Conservation (phyloP, 2,888 invertebrate species). For the Amphipyra tragopoginis region DNA sequence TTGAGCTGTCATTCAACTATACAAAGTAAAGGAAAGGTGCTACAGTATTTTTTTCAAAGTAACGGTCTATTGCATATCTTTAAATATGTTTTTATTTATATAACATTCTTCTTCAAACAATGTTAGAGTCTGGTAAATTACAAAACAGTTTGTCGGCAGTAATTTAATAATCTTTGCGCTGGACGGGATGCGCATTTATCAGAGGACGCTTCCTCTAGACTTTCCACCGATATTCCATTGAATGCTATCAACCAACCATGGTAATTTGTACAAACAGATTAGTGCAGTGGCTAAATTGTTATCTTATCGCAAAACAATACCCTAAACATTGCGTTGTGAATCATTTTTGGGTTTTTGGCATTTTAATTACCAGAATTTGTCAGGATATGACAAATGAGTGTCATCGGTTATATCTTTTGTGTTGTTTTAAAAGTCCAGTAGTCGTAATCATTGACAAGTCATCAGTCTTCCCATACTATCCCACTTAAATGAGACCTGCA, state of each 20-base stretch:
- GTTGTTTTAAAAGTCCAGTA: background rate
- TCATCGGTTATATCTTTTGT: background rate
- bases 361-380: slow-evolving; percentile 3
- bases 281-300: slow-evolving; percentile 59
- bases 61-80: no score
- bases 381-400: slow-evolving; percentile 29
- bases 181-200: slow-evolving; percentile 81
- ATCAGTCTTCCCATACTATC: no score
- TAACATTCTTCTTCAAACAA: no score
- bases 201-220: slow-evolving; percentile 73
- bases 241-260: slow-evolving; percentile 74
- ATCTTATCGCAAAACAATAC: slow-evolving; percentile 65
- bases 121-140: no score
- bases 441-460: no score
- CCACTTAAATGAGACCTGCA: no score
- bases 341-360: slow-evolving; percentile 24
- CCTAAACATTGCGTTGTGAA: slow-evolving; percentile 17
- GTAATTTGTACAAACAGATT: slow-evolving; percentile 76
- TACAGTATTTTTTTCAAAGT: no score
- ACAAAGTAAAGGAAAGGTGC: no score
- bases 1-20: no score
- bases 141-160: no score
- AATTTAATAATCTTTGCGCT: slow-evolving; percentile 68
- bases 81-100: no score
- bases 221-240: slow-evolving; percentile 76